phyloP scores from a whole-genome alignment of 2,797 vertebrate genomes.

The Austrolebias charrua region DNA sequence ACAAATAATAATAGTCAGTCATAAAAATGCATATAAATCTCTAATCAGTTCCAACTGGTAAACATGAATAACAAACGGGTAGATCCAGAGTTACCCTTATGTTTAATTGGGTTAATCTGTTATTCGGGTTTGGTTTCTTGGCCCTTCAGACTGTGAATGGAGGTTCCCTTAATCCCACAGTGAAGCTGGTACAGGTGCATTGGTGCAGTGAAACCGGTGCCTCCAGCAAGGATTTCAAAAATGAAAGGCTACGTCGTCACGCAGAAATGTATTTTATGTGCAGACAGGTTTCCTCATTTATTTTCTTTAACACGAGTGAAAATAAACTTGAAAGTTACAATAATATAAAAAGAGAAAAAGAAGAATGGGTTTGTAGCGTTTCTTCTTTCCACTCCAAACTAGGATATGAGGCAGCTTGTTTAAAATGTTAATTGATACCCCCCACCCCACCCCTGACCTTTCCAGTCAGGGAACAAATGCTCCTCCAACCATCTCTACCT shows the following conservation, averaged over 20 bases:
- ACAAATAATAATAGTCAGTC: no score
- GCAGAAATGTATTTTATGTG: neutral
- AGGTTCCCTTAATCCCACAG: constrained; percentile 36
- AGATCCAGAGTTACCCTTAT: no score
- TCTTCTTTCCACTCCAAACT: neutral
- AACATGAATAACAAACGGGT: no score
- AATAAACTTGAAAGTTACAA: constrained; percentile 1
- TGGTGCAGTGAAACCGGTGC: constrained; percentile 50
- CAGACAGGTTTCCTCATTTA: neutral
- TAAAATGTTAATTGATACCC: constrained; percentile 1
- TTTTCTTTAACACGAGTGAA: constrained; percentile 1
- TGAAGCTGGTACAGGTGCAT: constrained; percentile 33
- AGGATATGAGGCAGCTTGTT: neutral
- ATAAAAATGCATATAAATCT: no score
- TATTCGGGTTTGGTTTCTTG: no score
- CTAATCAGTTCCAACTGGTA: no score
- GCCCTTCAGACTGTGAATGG: constrained; percentile 1
- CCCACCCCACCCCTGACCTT: neutral
- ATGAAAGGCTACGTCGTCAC: constrained; percentile 18
- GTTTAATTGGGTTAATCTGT: no score
- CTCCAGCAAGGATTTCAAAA: constrained; percentile 15
- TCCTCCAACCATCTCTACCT: constrained; percentile 3
- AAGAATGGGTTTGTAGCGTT: neutral
- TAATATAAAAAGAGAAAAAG: neutral
- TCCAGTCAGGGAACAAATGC: constrained; percentile 2